phyloP scores from a whole-genome alignment of 30 jellyfish, hydroid and myxozoan genomes.

The Pseudorhiza aurosa region DNA sequence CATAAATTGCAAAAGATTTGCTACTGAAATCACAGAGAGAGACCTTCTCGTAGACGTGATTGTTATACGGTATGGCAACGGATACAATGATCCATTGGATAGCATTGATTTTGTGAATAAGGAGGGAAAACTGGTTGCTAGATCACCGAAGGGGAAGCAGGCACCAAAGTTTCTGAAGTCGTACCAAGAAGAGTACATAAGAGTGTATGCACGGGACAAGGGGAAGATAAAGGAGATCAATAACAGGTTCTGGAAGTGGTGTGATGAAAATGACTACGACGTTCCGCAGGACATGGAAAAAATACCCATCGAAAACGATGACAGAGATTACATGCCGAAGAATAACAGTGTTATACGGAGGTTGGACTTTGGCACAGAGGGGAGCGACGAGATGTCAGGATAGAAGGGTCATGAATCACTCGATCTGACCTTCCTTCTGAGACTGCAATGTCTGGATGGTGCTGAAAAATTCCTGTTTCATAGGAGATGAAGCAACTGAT shows the following conservation, averaged over 20 bases:
- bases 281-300: slow-evolving; percentile 54
- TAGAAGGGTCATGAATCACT: no score
- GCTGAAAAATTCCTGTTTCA: no score
- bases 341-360: background rate
- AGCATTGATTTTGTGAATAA: slow-evolving; percentile 45
- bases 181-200: slow-evolving; percentile 28
- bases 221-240: slow-evolving; percentile 23
- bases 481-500: no score
- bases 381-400: no score
- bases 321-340: background rate
- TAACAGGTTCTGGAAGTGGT: slow-evolving; percentile 37
- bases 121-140: slow-evolving; percentile 29
- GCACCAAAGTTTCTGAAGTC: background rate
- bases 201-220: slow-evolving; percentile 35
- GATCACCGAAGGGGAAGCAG: background rate
- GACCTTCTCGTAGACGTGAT: slow-evolving; percentile 42
- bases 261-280: slow-evolving; percentile 6
- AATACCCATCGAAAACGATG: slow-evolving; percentile 49
- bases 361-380: background rate
- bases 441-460: no score
- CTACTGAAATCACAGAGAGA: slow-evolving; percentile 1
- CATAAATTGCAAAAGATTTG: background rate
- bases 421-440: no score
- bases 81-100: slow-evolving; percentile 43
- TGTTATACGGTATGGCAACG: slow-evolving; percentile 19